These are phyloP conservation scores for Petrocephalus zakoni DNA, from an alignment of 2,113 vertebrate species.

Conservation along the genomic window DNA sequence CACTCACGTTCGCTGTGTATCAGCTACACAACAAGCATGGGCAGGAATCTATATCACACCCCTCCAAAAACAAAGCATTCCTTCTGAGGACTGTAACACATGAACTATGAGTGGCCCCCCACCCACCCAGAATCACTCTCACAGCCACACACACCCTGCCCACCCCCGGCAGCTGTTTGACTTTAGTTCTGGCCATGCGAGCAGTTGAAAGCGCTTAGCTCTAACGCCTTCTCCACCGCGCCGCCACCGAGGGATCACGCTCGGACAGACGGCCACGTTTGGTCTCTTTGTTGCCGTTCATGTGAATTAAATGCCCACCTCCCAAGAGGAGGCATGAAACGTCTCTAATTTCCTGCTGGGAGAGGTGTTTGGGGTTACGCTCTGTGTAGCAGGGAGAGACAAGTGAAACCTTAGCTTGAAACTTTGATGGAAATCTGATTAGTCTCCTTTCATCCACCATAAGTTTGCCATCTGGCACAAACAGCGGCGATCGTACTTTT, in stretches of 20 bases:
- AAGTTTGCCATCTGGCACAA: slow-evolving; percentile 63
- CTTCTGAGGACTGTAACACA: slow-evolving; percentile 15
- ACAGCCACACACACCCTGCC: background rate
- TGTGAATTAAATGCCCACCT: slow-evolving; percentile 39
- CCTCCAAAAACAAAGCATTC: slow-evolving; percentile 5
- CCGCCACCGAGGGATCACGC: slow-evolving; percentile 56
- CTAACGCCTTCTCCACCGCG: slow-evolving; percentile 50
- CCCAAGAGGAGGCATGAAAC: slow-evolving; percentile 40
- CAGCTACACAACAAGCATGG: background rate
- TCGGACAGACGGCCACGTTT: slow-evolving; percentile 51
- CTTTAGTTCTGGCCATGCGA: slow-evolving; percentile 59
- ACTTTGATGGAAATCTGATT: slow-evolving; percentile 69
- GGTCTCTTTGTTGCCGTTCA: slow-evolving; percentile 49
- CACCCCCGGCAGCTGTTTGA: slow-evolving; percentile 58
- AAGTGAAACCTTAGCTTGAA: slow-evolving; percentile 55
- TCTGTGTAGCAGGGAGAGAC: slow-evolving; percentile 50
- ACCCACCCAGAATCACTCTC: background rate
- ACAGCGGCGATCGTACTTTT: slow-evolving; percentile 60
- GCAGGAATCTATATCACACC: background rate
- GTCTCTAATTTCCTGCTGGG: slow-evolving; percentile 64
- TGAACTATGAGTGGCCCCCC: slow-evolving; percentile 1
- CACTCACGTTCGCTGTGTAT: background rate
- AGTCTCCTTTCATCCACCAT: slow-evolving; percentile 65
- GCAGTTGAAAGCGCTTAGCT: slow-evolving; percentile 56
- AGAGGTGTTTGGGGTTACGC: slow-evolving; percentile 60